Evolutionary conservation across 1,140 invertebrate species (phyloP).

Genomic region (Pararge aegeria): DNA sequence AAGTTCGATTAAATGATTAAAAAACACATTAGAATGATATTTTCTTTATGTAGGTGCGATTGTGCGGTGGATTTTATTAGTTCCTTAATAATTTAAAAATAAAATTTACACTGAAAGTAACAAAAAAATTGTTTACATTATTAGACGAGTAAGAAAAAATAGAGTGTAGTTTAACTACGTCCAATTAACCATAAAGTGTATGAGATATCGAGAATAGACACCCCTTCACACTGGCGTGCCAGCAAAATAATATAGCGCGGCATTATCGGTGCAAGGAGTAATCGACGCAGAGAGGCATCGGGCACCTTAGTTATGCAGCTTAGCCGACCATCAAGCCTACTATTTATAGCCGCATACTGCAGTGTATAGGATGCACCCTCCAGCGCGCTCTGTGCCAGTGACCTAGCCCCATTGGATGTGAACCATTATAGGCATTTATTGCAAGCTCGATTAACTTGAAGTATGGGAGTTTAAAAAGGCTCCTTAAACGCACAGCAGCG

Average conservation of each 20-base stretch:
- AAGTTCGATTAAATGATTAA: too few species aligned
- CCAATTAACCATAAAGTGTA: too few species aligned
- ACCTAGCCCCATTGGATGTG: not conserved
- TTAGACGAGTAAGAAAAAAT: too few species aligned
- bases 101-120: too few species aligned
- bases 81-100: too few species aligned
- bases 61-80: too few species aligned
- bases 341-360: conserved; percentile 45
- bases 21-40: too few species aligned
- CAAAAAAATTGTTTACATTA: too few species aligned
- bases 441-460: not conserved
- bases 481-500: too few species aligned
- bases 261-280: conserved; percentile 1
- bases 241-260: not conserved
- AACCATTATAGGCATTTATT: not conserved
- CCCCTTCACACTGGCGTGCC: not conserved
- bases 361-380: not conserved
- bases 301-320: conserved; percentile 34
- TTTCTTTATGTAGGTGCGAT: too few species aligned
- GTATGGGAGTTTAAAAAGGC: not conserved
- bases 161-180: too few species aligned
- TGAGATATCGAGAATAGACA: not conserved
- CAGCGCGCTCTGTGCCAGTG: not conserved
- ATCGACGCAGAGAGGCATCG: conserved; percentile 23
- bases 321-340: conserved; percentile 31